Evolutionary conservation across 2,113 vertebrate species (phyloP), one percentile per base, ranked within the genome.

Genomic region (Eleginops maclovinus): DNA sequence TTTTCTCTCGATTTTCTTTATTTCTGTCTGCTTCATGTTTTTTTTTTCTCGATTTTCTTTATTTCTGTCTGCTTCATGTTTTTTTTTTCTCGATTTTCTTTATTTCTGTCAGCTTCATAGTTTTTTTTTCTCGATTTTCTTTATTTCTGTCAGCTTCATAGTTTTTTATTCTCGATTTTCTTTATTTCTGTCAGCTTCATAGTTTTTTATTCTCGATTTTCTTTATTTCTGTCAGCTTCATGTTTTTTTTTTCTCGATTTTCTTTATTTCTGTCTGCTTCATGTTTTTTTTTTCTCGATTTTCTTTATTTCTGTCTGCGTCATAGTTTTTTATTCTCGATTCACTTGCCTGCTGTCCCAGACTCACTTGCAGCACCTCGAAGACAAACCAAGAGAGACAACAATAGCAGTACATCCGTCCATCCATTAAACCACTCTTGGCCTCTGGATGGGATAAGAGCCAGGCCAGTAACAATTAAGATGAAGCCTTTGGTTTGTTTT

Each of bases 391-490:
- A 86, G 69, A 31, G 21, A 70, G 69, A 70, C 84, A 69, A 56
- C 75, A 91, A 89, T 89, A 90, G 83, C 64, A 3, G 9, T 26
- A 61, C 49, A 65, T 75, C 56, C 68, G 72, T 78, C 82, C 75
- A 73, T 83, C 87, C 83, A 86, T 87, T 88, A 80, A 85, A 87
- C 85, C 54, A 5, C 80, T 77, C 56, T 67, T 67, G 56, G 58
- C 81, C 69, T 70, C 74, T 84, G 77, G 73, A 72, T 65, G 22
- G 4, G 62, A 74, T 40, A 47, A n/a, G 31, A 78, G 67, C 56
- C 4, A 46, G 73, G 70, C 77, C 62, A 85, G 49, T 67, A 83
- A 62, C 77, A 84, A 78, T 81, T 87, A 83, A 76, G 77, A 76
- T 54, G 61, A 74, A 87, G 55, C 68, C 75, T 73, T 73, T 26